Evolutionary conservation across 2,888 invertebrate species (phyloP).

Genomic region (Rhogogaster chlorosoma): DNA sequence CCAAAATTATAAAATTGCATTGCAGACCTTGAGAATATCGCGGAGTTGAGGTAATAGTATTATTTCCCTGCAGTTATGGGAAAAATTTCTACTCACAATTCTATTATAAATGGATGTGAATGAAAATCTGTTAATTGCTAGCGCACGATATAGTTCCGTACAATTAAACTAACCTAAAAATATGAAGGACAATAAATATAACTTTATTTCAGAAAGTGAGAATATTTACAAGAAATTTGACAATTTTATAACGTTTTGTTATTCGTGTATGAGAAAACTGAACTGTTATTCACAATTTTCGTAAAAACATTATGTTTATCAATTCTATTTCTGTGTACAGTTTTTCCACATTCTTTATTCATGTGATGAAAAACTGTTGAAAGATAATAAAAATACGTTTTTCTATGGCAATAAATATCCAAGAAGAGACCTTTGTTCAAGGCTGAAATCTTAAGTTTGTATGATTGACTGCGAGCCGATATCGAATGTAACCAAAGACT

Average conservation of each 20-base stretch:
- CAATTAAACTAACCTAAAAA: neutral
- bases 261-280: neutral
- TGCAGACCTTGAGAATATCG: neutral
- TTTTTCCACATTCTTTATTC: neutral
- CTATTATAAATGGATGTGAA: neutral
- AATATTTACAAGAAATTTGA: neutral
- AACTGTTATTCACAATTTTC: neutral
- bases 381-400: neutral
- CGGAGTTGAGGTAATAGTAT: neutral
- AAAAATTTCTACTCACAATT: neutral
- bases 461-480: neutral
- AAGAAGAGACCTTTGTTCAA: neutral
- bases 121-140: neutral
- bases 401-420: neutral
- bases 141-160: neutral
- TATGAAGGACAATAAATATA: neutral
- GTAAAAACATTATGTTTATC: neutral
- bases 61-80: neutral
- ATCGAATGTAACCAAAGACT: neutral
- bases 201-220: neutral
- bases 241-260: neutral
- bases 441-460: neutral
- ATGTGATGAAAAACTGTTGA: neutral
- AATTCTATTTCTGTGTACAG: neutral
- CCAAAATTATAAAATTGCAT: conserved; percentile 28